A percentile compares a stretch with the other conserved stretches of the same genome.
Evolutionary conservation across 2,797 vertebrate genomes (phyloP).

Genomic region (Pelochelys cantorii): DNA sequence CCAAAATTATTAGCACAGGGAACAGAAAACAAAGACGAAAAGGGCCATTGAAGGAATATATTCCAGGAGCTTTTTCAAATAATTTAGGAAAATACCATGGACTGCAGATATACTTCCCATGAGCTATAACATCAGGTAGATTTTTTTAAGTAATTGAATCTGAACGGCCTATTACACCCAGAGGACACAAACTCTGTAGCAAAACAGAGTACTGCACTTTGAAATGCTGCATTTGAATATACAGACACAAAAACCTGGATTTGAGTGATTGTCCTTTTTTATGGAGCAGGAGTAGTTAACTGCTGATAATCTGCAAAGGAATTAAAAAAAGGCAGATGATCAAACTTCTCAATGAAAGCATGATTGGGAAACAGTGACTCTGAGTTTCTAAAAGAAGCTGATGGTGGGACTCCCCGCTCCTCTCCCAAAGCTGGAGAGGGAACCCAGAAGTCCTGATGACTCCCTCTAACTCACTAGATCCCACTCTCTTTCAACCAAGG

Average conservation of each 20-base stretch:
- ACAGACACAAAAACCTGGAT: fast-evolving
- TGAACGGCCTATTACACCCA: background rate
- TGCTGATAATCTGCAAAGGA: fast-evolving
- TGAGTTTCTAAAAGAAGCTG: background rate
- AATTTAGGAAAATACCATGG: conserved; percentile 19
- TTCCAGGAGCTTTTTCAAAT: conserved; percentile 44
- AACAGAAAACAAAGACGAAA: conserved; percentile 7
- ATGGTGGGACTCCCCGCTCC: background rate
- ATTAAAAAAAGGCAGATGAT: fast-evolving
- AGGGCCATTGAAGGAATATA: conserved; percentile 18
- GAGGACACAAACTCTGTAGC: fast-evolving
- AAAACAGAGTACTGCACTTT: background rate
- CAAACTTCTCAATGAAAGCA: fast-evolving
- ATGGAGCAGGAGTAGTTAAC: background rate
- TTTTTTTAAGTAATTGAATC: background rate
- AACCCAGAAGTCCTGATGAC: background rate
- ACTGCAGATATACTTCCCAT: conserved; percentile 42
- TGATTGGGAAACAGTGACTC: background rate
- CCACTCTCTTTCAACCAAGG: background rate
- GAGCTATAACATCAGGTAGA: background rate
- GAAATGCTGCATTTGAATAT: fast-evolving
- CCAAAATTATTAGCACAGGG: conserved; percentile 23
- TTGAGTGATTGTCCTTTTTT: background rate
- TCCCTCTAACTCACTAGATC: background rate
- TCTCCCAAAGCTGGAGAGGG: background rate